Evolutionary conservation across 2,797 vertebrate genomes (phyloP).

Genomic region (Parotocinclus haroldoi): DNA sequence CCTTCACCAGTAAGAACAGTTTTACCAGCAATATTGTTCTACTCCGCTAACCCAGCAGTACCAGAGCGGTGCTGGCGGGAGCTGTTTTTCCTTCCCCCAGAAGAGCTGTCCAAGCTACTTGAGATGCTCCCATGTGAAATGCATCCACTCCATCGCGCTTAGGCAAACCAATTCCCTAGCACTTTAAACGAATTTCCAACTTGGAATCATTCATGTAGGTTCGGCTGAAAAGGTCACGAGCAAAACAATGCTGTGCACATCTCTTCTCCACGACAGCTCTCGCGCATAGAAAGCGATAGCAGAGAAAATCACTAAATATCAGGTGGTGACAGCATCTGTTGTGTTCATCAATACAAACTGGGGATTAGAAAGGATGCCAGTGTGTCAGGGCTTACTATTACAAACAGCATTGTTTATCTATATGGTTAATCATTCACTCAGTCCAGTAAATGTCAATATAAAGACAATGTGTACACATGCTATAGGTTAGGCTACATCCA

Average conservation of each 20-base stretch:
- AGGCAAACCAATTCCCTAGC: constrained; percentile 48
- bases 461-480: no score
- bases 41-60: neutral
- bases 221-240: constrained; percentile 45
- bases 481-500: no score
- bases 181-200: constrained; percentile 54
- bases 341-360: neutral
- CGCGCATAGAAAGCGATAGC: constrained; percentile 15
- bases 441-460: no score
- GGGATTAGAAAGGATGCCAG: no score
- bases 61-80: constrained; percentile 1
- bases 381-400: no score
- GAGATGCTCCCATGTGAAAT: constrained; percentile 44
- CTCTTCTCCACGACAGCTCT: constrained; percentile 16
- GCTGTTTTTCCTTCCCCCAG: constrained; percentile 10
- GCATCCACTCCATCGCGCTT: constrained; percentile 39
- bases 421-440: no score
- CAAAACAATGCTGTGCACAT: constrained; percentile 37
- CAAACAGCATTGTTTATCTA: no score
- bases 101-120: constrained; percentile 24
- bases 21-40: no score
- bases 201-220: constrained; percentile 47
- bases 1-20: no score
- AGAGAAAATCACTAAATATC: constrained; percentile 33
- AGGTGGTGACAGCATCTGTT: constrained; percentile 14